Percentiles rank a stretch among this genome's conserved stretches.
phyloP scores from a whole-genome alignment of 1,140 invertebrate species.

The Pseudomyrmex dendroicus region DNA sequence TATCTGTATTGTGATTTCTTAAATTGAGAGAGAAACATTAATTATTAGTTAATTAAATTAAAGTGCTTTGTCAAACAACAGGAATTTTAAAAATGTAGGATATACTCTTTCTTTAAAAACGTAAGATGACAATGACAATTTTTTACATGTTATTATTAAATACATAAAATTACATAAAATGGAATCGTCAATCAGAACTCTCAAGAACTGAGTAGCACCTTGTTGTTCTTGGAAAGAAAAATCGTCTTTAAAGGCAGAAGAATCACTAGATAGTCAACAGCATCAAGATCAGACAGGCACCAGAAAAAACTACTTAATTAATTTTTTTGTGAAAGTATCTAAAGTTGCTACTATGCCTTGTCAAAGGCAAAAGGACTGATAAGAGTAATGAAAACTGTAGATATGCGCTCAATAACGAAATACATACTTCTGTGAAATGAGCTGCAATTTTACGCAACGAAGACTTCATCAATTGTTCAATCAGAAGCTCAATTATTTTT shows the following conservation, averaged over 20 bases:
- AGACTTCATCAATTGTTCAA: constrained; percentile 13
- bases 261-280: too few species aligned
- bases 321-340: too few species aligned
- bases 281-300: too few species aligned
- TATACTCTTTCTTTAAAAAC: background rate
- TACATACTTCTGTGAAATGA: constrained; percentile 20
- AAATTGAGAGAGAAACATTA: background rate
- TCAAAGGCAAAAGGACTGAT: too few species aligned
- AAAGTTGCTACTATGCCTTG: too few species aligned
- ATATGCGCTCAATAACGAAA: constrained; percentile 29
- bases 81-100: background rate
- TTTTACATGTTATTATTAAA: background rate
- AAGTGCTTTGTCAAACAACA: background rate
- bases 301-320: too few species aligned
- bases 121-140: background rate
- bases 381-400: constrained; percentile 33
- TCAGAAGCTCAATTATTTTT: constrained; percentile 57
- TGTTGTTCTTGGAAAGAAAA: too few species aligned
- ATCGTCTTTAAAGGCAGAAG: too few species aligned
- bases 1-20: background rate
- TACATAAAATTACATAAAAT: constrained; percentile 24
- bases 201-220: too few species aligned
- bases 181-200: background rate
- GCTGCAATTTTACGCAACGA: constrained; percentile 54
- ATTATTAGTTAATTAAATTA: background rate